Conservation (phyloP, 2,888 invertebrate species). For the Papilio demoleus region DNA sequence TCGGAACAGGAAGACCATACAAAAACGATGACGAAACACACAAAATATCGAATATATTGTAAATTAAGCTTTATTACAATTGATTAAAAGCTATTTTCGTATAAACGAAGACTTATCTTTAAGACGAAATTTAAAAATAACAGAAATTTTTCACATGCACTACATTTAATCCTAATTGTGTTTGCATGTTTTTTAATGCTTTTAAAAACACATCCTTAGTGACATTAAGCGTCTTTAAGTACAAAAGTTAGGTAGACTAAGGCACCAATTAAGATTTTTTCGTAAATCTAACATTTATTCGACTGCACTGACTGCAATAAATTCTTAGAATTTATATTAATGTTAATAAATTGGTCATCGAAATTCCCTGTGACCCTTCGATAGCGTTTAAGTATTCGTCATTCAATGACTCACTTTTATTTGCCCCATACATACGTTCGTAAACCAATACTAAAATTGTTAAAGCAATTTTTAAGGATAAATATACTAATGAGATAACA, state of each 20-base stretch:
- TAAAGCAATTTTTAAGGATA: conserved; percentile 2
- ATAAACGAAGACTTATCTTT: no score
- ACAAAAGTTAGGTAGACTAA: no score
- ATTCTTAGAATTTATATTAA: conserved; percentile 2
- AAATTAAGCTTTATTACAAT: not conserved
- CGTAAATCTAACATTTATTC: no score
- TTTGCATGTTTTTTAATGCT: no score
- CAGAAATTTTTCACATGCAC: no score
- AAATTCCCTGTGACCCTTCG: conserved; percentile 24
- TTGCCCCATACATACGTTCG: conserved; percentile 21
- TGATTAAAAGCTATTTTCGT: no score
- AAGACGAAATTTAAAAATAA: no score
- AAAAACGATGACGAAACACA: conserved; percentile 52
- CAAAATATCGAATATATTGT: not conserved
- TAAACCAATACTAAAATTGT: conserved; percentile 22
- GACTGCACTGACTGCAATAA: no score
- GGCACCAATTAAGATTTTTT: no score
- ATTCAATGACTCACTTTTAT: conserved; percentile 32
- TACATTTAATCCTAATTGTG: no score
- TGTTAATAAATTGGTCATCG: conserved; percentile 31
- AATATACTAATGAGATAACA: not conserved
- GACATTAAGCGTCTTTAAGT: no score
- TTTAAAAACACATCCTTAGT: no score
- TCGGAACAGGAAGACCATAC: conserved; percentile 61
- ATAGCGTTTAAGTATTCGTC: conserved; percentile 31